Evolutionary conservation across 1,140 invertebrate species (phyloP).

Genomic region (Macrobrachium nipponense): DNA sequence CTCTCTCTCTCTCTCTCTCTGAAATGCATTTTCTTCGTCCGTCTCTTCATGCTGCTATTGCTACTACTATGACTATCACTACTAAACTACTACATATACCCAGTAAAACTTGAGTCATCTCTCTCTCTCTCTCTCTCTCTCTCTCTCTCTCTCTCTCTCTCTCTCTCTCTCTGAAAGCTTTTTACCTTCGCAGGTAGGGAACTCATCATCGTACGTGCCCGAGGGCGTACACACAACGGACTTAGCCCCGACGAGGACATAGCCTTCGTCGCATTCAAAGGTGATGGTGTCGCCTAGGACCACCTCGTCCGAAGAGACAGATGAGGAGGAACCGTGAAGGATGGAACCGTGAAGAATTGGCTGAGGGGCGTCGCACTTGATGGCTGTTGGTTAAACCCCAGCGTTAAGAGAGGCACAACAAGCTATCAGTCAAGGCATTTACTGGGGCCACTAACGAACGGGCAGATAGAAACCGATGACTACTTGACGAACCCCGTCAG

Average conservation of each 20-base stretch:
- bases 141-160: no score
- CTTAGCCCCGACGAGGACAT: slow-evolving; percentile 77
- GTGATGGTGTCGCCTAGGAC: slow-evolving; percentile 1
- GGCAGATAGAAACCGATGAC: no score
- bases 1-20: no score
- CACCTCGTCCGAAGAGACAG: slow-evolving; percentile 29
- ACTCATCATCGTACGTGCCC: slow-evolving; percentile 82
- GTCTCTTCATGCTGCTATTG: no score
- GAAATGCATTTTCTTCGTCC: no score
- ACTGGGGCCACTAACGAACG: no score
- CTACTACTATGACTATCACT: no score
- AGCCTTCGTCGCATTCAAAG: slow-evolving; percentile 69
- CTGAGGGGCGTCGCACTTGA: slow-evolving; percentile 40
- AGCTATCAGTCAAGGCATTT: no score
- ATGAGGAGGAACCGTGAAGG: neutral
- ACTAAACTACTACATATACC: no score
- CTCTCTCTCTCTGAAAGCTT: neutral
- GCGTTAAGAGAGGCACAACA: neutral
- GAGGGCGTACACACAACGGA: slow-evolving; percentile 79
- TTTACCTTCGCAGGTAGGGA: slow-evolving; percentile 80
- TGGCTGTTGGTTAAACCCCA: slow-evolving; percentile 15
- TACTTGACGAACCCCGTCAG: no score
- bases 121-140: no score
- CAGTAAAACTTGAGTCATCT: no score
- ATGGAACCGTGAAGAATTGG: slow-evolving; percentile 25